Conservation (phyloP, 2,888 invertebrate genomes). For the Tetragnatha montana region DNA sequence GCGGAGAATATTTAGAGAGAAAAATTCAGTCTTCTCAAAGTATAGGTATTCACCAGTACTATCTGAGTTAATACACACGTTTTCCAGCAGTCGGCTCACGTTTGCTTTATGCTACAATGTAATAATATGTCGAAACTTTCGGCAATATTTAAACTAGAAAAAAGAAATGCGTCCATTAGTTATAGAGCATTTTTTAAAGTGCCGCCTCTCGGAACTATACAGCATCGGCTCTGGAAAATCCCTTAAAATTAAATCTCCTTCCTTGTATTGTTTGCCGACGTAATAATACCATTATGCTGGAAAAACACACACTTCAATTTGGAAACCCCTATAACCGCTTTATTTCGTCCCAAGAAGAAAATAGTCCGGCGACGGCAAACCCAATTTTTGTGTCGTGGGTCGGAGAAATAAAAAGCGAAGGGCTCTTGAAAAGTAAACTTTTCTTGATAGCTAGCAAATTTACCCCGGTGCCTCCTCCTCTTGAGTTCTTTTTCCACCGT, state of each 20-base stretch:
- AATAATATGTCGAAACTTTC: no score
- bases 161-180: no score
- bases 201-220: no score
- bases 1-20: no score
- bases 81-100: no score
- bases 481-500: slow-evolving; percentile 1
- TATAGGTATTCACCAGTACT: no score
- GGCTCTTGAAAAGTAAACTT: not conserved
- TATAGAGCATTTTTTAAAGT: no score
- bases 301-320: slow-evolving; percentile 26
- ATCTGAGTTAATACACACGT: no score
- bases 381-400: slow-evolving; percentile 37
- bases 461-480: not conserved
- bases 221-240: not conserved
- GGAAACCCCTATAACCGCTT: not conserved
- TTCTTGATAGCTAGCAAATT: slow-evolving; percentile 18
- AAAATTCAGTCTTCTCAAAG: no score
- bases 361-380: not conserved
- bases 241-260: not conserved
- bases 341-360: not conserved
- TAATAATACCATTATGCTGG: not conserved
- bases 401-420: not conserved
- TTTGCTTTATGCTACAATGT: no score
- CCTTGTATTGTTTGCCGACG: slow-evolving; percentile 14
- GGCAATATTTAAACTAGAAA: no score